Conservation (phyloP, 2,113 vertebrate genomes). For the Eira barbara region DNA sequence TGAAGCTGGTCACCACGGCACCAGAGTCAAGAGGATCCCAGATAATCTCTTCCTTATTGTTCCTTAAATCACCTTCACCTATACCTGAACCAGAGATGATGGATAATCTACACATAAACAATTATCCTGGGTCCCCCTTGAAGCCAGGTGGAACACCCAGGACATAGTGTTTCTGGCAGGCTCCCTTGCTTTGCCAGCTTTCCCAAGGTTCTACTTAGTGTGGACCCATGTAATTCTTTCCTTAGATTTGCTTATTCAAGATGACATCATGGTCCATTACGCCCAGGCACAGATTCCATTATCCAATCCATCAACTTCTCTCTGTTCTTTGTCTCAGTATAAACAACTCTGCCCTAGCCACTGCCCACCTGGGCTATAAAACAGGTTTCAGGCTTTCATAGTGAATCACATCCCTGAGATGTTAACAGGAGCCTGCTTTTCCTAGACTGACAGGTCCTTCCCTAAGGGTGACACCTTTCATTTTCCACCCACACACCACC, state of each 20-base stretch:
- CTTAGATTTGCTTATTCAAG: constrained; percentile 54
- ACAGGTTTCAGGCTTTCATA: constrained; percentile 65
- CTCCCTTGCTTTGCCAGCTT: constrained; percentile 12
- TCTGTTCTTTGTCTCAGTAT: constrained; percentile 50
- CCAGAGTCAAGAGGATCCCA: neutral
- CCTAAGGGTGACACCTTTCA: constrained; percentile 69
- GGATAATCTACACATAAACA: neutral
- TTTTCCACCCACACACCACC: constrained; percentile 70
- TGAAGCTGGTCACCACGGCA: neutral
- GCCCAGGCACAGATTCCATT: constrained; percentile 54
- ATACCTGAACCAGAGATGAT: constrained; percentile 17
- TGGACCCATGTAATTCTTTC: neutral
- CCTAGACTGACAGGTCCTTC: constrained; percentile 59
- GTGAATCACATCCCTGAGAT: constrained; percentile 66
- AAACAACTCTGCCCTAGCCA: constrained; percentile 56
- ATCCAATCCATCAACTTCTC: constrained; percentile 52
- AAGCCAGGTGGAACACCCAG: neutral
- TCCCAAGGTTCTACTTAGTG: neutral
- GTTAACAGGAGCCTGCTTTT: constrained; percentile 62
- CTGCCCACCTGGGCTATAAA: constrained; percentile 57
- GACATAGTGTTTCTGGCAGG: neutral
- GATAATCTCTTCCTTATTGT: constrained; percentile 24
- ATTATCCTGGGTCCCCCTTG: neutral
- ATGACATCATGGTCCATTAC: constrained; percentile 64
- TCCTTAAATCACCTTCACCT: constrained; percentile 20